phyloP scores from a whole-genome alignment of 2,113 vertebrate genomes.

The Mandrillus leucophaeus region DNA sequence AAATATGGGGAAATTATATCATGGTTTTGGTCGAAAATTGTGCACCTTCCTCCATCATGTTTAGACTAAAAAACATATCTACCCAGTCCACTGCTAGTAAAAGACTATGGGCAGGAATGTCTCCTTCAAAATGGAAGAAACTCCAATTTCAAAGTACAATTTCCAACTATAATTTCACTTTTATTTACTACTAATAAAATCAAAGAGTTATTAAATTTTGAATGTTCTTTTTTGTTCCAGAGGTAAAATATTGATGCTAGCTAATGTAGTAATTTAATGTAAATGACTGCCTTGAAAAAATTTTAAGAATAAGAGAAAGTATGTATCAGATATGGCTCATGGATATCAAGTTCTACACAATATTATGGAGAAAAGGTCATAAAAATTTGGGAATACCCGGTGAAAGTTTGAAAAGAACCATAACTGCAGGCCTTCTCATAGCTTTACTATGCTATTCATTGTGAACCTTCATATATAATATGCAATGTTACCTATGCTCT shows the following conservation, averaged over 20 bases:
- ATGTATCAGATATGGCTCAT: background rate
- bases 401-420: background rate
- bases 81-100: background rate
- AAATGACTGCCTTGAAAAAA: background rate
- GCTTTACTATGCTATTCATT: background rate
- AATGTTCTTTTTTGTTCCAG: background rate
- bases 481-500: background rate
- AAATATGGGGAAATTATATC: background rate
- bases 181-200: background rate
- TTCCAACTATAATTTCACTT: background rate
- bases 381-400: background rate
- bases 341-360: background rate
- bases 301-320: background rate
- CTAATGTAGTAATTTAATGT: background rate
- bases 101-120: background rate
- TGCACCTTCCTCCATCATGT: background rate
- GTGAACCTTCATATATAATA: background rate
- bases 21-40: background rate
- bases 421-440: background rate
- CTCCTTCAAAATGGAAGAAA: background rate
- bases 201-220: conserved; percentile 14
- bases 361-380: background rate
- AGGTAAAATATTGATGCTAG: background rate
- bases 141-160: background rate
- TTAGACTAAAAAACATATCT: background rate